Evolutionary conservation across 1,140 invertebrate genomes (phyloP).

Genomic region (Ditylenchus dipsaci): DNA sequence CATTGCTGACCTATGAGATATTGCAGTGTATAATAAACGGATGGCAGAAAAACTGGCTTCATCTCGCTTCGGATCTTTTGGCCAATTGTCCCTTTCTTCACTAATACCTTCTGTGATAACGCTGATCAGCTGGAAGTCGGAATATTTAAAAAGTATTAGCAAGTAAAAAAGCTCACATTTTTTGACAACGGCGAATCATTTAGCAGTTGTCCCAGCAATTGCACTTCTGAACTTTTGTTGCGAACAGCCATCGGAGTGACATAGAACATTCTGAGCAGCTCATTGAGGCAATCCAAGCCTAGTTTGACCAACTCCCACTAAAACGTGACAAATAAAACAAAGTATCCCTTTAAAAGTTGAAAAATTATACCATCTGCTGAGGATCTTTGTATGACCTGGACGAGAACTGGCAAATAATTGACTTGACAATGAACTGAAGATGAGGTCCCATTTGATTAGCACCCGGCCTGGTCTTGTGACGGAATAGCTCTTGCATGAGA

Average conservation of each 20-base stretch:
- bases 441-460: slow-evolving; percentile 22
- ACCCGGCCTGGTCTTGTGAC: slow-evolving; percentile 20
- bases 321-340: background rate
- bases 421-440: slow-evolving; percentile 31
- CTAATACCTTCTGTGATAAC: slow-evolving; percentile 11
- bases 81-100: slow-evolving; percentile 3
- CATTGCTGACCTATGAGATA: slow-evolving; percentile 19
- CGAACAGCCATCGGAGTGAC: slow-evolving; percentile 21
- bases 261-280: slow-evolving; percentile 28
- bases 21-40: slow-evolving; percentile 24
- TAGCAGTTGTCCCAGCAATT: slow-evolving; percentile 22
- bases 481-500: slow-evolving; percentile 22
- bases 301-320: slow-evolving; percentile 31
- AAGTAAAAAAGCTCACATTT: slow-evolving; percentile 7
- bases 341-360: background rate
- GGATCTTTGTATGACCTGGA: slow-evolving; percentile 24
- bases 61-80: slow-evolving; percentile 20
- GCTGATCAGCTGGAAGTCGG: background rate
- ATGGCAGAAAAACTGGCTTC: slow-evolving; percentile 32
- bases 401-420: slow-evolving; percentile 30
- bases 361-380: slow-evolving; percentile 24
- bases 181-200: slow-evolving; percentile 27
- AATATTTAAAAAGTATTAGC: background rate
- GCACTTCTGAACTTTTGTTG: slow-evolving; percentile 28
- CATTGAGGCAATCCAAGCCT: slow-evolving; percentile 27